Percentiles rank a stretch among this genome's conserved stretches.
Evolutionary conservation across 2,888 invertebrate species (phyloP).

Genomic region (Rhagophthalmus giganteus): DNA sequence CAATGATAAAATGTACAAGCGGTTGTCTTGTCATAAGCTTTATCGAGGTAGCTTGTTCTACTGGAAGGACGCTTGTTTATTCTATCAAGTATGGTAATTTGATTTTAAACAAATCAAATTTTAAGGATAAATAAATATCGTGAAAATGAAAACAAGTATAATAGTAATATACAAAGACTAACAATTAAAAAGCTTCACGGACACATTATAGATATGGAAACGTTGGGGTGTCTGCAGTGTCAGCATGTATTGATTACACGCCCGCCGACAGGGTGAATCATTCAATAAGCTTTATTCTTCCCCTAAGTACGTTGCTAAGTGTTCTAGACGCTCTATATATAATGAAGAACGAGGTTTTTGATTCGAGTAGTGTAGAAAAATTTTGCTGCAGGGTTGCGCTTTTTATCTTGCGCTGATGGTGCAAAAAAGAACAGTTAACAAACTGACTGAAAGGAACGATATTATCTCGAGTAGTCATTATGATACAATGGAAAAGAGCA

Average conservation of each 20-base stretch:
- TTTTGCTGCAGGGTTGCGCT: conserved; percentile 5
- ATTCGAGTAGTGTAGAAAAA: conserved; percentile 12
- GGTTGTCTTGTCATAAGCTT: too few relatives aligned
- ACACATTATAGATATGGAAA: conserved; percentile 10
- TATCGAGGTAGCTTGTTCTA: too few relatives aligned
- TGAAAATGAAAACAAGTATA: background rate
- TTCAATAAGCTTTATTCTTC: conserved; percentile 25
- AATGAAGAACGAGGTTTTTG: conserved; percentile 10
- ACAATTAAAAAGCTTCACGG: too few relatives aligned
- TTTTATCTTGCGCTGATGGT: conserved; percentile 11
- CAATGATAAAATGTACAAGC: too few relatives aligned
- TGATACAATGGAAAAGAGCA: too few relatives aligned
- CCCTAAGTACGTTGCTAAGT: conserved; percentile 20
- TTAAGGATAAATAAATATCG: too few relatives aligned
- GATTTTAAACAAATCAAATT: too few relatives aligned
- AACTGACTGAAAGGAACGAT: conserved; percentile 5
- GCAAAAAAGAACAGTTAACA: conserved; percentile 12
- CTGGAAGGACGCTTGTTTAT: too few relatives aligned
- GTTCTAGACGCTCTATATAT: conserved; percentile 19
- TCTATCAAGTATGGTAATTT: too few relatives aligned
- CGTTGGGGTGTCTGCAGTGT: conserved; percentile 22
- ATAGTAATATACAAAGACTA: too few relatives aligned
- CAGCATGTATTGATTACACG: conserved; percentile 28
- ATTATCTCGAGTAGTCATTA: background rate
- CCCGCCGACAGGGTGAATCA: conserved; percentile 24